Conservation (phyloP, 1,140 invertebrate species). For the Maconellicoccus hirsutus region DNA sequence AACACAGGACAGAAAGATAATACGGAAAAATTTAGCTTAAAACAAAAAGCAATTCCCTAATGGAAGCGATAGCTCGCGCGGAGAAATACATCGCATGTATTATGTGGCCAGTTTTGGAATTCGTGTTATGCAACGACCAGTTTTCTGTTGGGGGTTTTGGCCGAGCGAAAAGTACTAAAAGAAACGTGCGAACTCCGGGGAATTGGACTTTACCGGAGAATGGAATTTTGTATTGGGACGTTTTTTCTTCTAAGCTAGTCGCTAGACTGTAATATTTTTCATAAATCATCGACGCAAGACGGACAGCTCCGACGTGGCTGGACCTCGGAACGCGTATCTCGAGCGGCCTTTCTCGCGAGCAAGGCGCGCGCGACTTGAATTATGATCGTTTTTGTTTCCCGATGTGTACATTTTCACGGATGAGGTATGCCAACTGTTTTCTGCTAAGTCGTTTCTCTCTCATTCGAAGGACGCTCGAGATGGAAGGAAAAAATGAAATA, state of each 20-base stretch:
- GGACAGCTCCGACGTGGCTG: slow-evolving; percentile 5
- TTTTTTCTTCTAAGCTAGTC: neutral
- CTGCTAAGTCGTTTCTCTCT: neutral
- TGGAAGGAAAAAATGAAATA: neutral
- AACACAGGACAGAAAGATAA: slow-evolving; percentile 8
- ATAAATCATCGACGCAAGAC: slow-evolving; percentile 7
- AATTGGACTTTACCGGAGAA: slow-evolving; percentile 3
- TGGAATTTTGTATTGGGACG: slow-evolving; percentile 2
- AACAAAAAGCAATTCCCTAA: slow-evolving; percentile 9
- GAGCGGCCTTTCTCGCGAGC: neutral
- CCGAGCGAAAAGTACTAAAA: neutral
- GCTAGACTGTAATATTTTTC: slow-evolving; percentile 9
- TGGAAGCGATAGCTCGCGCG: neutral
- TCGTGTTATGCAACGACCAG: neutral
- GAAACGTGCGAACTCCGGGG: neutral
- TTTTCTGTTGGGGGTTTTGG: neutral
- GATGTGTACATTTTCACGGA: slow-evolving; percentile 3
- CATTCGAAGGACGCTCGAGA: no score
- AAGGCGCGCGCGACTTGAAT: slow-evolving; percentile 1
- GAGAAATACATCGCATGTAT: slow-evolving; percentile 8
- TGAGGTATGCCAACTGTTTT: slow-evolving; percentile 3
- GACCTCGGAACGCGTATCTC: neutral
- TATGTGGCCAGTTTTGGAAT: neutral
- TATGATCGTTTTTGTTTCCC: slow-evolving; percentile 8
- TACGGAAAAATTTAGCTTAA: neutral